Percentiles rank a stretch among this genome's conserved stretches.
These are phyloP conservation scores for Schizotus pectinicornis DNA, from an alignment of 2,888 invertebrate genomes.

Conservation along the genomic window DNA sequence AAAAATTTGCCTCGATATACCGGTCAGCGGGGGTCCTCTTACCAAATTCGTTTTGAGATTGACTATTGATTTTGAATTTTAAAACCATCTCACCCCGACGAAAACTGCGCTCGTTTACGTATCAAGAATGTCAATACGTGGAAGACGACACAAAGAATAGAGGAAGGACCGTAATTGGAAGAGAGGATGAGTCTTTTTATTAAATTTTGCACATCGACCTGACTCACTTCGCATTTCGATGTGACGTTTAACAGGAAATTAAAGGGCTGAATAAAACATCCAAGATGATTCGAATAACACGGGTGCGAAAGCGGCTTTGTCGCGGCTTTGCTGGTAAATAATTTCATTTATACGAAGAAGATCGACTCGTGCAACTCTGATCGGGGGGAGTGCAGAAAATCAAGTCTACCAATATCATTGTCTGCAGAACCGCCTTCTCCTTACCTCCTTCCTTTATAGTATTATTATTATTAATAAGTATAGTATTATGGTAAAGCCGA, in stretches of 20 bases:
- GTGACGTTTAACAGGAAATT: conserved; percentile 29
- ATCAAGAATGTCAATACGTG: conserved; percentile 10
- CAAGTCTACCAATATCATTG: too few species aligned
- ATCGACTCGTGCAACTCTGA: conserved; percentile 1
- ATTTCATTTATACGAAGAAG: conserved; percentile 13
- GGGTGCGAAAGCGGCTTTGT: conserved; percentile 7
- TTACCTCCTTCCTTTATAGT: too few species aligned
- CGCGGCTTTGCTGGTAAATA: conserved; percentile 10
- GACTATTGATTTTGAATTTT: conserved; percentile 27
- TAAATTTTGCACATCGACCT: conserved; percentile 21
- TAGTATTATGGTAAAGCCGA: too few species aligned
- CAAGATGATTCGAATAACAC: conserved; percentile 13
- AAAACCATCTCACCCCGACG: conserved; percentile 15
- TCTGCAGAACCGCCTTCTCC: too few species aligned
- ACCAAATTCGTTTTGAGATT: conserved; percentile 13
- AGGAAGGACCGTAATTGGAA: neutral
- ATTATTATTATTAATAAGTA: too few species aligned
- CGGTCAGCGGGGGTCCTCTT: neutral
- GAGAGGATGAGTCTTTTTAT: conserved; percentile 14
- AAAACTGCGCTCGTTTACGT: conserved; percentile 10
- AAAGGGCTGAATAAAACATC: conserved; percentile 30
- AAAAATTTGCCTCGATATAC: conserved; percentile 9
- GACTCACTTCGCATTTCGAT: conserved; percentile 24
- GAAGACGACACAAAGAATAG: neutral
- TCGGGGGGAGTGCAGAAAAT: too few species aligned